Conservation (phyloP, 92 coral and sea anemone species). For the Epizoanthus scotinus region DNA sequence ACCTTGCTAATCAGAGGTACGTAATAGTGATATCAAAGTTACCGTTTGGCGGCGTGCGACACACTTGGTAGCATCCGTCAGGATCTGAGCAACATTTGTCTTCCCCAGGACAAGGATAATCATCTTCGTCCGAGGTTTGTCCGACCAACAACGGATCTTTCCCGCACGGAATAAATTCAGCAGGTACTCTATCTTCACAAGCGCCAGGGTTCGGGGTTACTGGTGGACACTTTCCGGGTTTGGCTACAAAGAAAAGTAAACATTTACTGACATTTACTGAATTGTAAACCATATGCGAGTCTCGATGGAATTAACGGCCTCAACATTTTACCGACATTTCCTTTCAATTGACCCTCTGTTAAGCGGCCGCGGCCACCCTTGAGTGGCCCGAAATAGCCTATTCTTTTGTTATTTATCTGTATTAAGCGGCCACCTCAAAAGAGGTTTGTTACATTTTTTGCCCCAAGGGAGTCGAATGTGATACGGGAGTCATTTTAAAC, state of each 20-base stretch:
- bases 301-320: too few relatives aligned
- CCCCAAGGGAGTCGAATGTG: too few relatives aligned
- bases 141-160: slow-evolving; percentile 13
- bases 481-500: too few relatives aligned
- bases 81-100: slow-evolving; percentile 65
- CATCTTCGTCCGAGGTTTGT: slow-evolving; percentile 48
- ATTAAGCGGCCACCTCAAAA: too few relatives aligned
- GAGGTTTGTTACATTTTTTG: too few relatives aligned
- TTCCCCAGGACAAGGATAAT: slow-evolving; percentile 79
- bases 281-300: too few relatives aligned
- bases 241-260: slow-evolving; percentile 35
- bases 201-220: slow-evolving; percentile 25
- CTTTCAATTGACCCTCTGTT: too few relatives aligned
- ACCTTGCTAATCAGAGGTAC: too few relatives aligned
- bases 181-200: slow-evolving; percentile 37
- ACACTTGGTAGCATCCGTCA: slow-evolving; percentile 52
- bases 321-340: too few relatives aligned
- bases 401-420: too few relatives aligned
- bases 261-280: background rate
- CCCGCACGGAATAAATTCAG: slow-evolving; percentile 59
- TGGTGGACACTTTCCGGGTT: slow-evolving; percentile 59
- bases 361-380: too few relatives aligned
- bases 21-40: background rate
- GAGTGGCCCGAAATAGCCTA: too few relatives aligned
- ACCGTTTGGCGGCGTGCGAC: slow-evolving; percentile 65